phyloP scores from a whole-genome alignment of 2,797 vertebrate species.

The Micropoecilia bifurca region DNA sequence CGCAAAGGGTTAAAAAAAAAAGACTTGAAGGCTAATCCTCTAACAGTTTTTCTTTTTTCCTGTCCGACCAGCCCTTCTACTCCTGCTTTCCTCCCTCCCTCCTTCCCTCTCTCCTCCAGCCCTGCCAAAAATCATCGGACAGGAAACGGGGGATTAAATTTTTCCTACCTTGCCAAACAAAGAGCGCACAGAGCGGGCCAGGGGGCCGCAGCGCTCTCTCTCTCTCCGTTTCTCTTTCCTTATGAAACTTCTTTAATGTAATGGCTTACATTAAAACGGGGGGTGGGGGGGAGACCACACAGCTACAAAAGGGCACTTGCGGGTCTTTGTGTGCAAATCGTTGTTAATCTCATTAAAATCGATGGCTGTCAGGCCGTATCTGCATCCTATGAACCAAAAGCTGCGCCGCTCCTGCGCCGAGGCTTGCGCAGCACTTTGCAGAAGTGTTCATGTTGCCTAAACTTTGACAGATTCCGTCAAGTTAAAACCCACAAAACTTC shows the following conservation, averaged over 20 bases:
- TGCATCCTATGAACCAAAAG: slow-evolving; percentile 48
- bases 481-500: neutral
- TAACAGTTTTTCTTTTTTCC: slow-evolving; percentile 26
- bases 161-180: slow-evolving; percentile 98
- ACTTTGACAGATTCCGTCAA: neutral
- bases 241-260: slow-evolving; percentile 69
- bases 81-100: slow-evolving; percentile 51
- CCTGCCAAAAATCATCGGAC: slow-evolving; percentile 94
- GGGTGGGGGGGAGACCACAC: slow-evolving; percentile 56
- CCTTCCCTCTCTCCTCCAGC: slow-evolving; percentile 54
- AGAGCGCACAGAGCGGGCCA: slow-evolving; percentile 88
- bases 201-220: slow-evolving; percentile 81
- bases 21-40: slow-evolving; percentile 63
- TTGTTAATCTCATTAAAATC: slow-evolving; percentile 72
- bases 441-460: neutral
- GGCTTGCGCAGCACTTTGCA: neutral
- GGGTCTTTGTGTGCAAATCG: slow-evolving; percentile 50
- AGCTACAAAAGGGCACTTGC: slow-evolving; percentile 52
- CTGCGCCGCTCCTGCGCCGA: slow-evolving; percentile 12
- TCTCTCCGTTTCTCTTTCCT: slow-evolving; percentile 45
- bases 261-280: slow-evolving; percentile 54
- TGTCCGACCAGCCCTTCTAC: slow-evolving; percentile 50
- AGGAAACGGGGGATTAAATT: slow-evolving; percentile 98
- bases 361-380: slow-evolving; percentile 63
- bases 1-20: slow-evolving; percentile 46